phyloP scores from a whole-genome alignment of 2,797 vertebrate genomes.

The Melanotaenia boesemani region DNA sequence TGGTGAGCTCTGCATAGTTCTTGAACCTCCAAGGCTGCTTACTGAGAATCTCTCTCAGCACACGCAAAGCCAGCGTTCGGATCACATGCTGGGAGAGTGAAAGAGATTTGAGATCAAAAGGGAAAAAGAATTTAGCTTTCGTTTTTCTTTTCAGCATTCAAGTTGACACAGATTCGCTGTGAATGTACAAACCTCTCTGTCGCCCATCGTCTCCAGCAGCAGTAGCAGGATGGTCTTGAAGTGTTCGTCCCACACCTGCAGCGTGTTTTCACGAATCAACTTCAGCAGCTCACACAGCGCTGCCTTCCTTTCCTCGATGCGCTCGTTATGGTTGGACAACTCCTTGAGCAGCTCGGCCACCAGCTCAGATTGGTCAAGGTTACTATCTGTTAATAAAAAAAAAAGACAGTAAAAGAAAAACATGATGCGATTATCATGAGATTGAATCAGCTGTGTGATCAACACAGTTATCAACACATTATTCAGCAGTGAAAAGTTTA shows the following conservation, averaged over 20 bases:
- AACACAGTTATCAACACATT: background rate
- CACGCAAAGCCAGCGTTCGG: slow-evolving; percentile 93
- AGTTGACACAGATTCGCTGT: background rate
- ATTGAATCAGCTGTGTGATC: background rate
- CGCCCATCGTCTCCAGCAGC: slow-evolving; percentile 95
- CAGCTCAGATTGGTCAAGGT: slow-evolving; percentile 93
- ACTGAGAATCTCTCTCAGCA: slow-evolving; percentile 94
- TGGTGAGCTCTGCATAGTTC: slow-evolving; percentile 97
- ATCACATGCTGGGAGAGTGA: slow-evolving; percentile 87
- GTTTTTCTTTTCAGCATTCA: background rate
- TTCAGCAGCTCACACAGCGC: slow-evolving; percentile 94
- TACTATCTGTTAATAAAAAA: slow-evolving; percentile 82
- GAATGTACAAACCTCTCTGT: slow-evolving; percentile 89
- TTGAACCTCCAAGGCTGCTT: slow-evolving; percentile 97
- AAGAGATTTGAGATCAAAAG: slow-evolving; percentile 12
- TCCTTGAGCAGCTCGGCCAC: slow-evolving; percentile 96
- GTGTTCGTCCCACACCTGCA: slow-evolving; percentile 97
- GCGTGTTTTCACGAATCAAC: slow-evolving; percentile 93
- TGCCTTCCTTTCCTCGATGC: slow-evolving; percentile 93
- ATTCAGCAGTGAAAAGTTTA: background rate
- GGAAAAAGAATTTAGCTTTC: background rate
- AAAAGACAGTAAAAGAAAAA: background rate
- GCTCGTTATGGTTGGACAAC: slow-evolving; percentile 96
- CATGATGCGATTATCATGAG: accelerated
- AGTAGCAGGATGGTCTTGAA: slow-evolving; percentile 97